Evolutionary conservation across 2,113 vertebrate species (phyloP).

Genomic region (Brienomyrus longianalis): DNA sequence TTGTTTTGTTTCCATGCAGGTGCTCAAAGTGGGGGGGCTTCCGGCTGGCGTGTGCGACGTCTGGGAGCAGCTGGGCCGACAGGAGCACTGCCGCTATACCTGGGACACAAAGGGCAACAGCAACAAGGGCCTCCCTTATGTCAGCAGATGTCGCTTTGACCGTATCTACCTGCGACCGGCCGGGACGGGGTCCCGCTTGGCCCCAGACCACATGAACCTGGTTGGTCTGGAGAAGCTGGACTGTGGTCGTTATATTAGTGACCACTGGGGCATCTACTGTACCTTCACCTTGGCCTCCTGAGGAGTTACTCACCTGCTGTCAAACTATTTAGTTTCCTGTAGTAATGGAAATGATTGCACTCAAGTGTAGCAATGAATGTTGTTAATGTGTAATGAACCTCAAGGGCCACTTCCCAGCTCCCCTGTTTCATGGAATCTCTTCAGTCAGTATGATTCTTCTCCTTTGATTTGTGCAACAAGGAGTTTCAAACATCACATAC

Average conservation of each 20-base stretch:
- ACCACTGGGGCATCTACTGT: constrained; percentile 93
- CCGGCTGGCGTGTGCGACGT: constrained; percentile 67
- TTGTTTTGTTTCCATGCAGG: constrained; percentile 52
- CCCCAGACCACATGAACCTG: constrained; percentile 75
- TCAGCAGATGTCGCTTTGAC: constrained; percentile 79
- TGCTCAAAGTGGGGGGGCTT: constrained; percentile 68
- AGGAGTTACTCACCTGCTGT: neutral
- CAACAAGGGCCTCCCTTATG: constrained; percentile 60
- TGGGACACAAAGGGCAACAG: constrained; percentile 86
- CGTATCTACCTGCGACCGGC: constrained; percentile 72
- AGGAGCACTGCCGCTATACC: constrained; percentile 82
- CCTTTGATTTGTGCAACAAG: neutral
- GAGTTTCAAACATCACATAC: neutral
- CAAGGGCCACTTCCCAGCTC: neutral
- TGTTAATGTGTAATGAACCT: neutral
- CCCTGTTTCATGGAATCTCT: neutral
- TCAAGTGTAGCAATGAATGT: neutral
- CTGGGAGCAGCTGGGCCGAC: constrained; percentile 81
- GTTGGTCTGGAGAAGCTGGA: constrained; percentile 85
- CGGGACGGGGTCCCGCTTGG: constrained; percentile 39
- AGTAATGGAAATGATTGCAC: neutral
- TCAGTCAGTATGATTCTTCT: neutral
- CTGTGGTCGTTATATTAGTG: constrained; percentile 82
- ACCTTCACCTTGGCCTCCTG: constrained; percentile 51
- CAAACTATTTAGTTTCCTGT: neutral